Percentiles rank a stretch among this genome's conserved stretches.
phyloP scores from a whole-genome alignment of 2,113 vertebrate genomes.

The human region DNA sequence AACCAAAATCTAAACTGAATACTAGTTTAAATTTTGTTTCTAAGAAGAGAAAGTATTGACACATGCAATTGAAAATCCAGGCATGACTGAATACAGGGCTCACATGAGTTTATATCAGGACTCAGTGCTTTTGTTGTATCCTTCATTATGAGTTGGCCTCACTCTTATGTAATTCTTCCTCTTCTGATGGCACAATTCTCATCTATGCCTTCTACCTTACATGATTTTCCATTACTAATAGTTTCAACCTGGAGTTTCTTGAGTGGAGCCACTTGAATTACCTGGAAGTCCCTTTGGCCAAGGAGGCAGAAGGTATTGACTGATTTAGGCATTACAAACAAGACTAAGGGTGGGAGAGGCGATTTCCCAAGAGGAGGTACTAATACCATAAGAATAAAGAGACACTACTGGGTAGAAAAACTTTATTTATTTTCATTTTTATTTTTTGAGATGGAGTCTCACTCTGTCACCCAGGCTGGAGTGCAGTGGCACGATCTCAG shows the following conservation, averaged over 20 bases:
- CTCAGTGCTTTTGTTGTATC: not conserved
- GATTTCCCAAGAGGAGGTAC: not conserved
- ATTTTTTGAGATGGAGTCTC: too few relatives aligned
- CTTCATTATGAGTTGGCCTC: not conserved
- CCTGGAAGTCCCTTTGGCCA: not conserved
- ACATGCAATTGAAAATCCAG: not conserved
- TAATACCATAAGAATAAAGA: not conserved
- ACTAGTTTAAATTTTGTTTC: not conserved
- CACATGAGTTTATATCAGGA: not conserved
- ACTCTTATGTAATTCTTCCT: not conserved
- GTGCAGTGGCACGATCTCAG: too few relatives aligned
- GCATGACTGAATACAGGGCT: not conserved
- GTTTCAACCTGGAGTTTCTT: not conserved
- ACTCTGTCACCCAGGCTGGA: too few relatives aligned
- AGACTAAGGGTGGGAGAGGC: not conserved
- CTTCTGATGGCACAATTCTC: not conserved
- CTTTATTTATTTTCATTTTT: too few relatives aligned
- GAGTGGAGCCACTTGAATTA: not conserved
- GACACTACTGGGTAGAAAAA: not conserved
- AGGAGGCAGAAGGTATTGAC: not conserved
- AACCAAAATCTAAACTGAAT: not conserved
- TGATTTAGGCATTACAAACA: not conserved
- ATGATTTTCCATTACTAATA: not conserved
- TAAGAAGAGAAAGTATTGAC: not conserved
- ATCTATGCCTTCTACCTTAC: not conserved